phyloP scores from a whole-genome alignment of 2,888 invertebrate species.

The Lapara coniferarum region DNA sequence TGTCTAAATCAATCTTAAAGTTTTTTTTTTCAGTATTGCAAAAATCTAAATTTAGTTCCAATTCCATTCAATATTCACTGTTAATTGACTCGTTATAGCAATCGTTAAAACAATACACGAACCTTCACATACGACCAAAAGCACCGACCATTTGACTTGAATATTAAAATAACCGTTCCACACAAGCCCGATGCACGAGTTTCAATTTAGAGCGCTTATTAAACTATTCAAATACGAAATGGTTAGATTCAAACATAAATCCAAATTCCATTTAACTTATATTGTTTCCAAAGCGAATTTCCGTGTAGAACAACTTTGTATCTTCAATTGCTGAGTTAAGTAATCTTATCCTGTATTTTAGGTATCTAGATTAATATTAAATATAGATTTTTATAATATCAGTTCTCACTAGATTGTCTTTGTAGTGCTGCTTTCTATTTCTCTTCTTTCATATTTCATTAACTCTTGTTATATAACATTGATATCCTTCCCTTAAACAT shows the following conservation, averaged over 20 bases:
- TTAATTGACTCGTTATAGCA: no score
- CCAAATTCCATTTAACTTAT: background rate
- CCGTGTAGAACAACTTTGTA: background rate
- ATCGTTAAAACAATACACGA: background rate
- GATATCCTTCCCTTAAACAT: no score
- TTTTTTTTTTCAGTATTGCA: no score
- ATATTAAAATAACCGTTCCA: background rate
- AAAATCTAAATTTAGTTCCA: no score
- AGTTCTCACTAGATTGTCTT: no score
- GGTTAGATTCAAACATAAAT: background rate
- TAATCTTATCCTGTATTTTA: background rate
- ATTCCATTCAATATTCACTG: no score
- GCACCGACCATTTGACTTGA: background rate
- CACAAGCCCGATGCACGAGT: background rate
- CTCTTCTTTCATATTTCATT: no score
- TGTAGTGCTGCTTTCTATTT: no score
- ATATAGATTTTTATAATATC: no score
- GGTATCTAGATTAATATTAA: no score
- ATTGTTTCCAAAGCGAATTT: background rate
- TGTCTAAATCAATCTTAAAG: no score
- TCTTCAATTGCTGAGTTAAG: background rate
- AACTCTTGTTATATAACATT: no score
- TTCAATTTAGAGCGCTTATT: background rate
- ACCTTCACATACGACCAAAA: background rate
- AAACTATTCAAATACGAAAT: background rate